These are phyloP conservation scores for Monoplex corrugatus DNA, from an alignment of 2,888 invertebrate genomes.

Conservation along the genomic window DNA sequence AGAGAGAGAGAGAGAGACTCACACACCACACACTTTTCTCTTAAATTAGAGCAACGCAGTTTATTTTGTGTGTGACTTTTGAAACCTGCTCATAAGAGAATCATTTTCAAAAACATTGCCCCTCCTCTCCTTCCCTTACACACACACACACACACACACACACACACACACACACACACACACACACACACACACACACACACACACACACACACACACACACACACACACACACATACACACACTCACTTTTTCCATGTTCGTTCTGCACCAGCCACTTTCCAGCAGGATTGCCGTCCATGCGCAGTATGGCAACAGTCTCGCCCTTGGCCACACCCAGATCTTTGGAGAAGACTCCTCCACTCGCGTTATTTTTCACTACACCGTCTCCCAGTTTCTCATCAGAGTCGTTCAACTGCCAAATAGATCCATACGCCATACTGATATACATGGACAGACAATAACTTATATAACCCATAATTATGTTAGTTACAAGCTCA, in stretches of 20 bases:
- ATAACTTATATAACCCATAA: no score
- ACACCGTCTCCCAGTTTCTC: conserved; percentile 51
- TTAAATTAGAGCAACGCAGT: no score
- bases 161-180: no score
- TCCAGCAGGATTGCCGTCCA: conserved; percentile 55
- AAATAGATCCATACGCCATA: no score
- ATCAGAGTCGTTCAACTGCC: conserved; percentile 49
- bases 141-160: no score
- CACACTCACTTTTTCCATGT: conserved; percentile 50
- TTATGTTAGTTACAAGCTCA: no score
- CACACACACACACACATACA: conserved; percentile 40
- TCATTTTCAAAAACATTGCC: background rate
- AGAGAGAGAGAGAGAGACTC: conserved; percentile 4
- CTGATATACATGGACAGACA: no score
- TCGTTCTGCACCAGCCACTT: conserved; percentile 59
- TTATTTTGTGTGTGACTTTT: no score
- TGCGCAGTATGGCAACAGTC: conserved; percentile 55
- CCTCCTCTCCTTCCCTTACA: background rate
- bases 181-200: no score
- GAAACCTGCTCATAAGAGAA: no score
- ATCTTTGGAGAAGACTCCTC: conserved; percentile 26
- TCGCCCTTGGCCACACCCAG: conserved; percentile 55
- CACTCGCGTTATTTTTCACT: conserved; percentile 49
- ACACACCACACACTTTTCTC: no score
- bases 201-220: conserved; percentile 20